phyloP scores from a whole-genome alignment of 2,113 vertebrate genomes.

The Gobio gobio region DNA sequence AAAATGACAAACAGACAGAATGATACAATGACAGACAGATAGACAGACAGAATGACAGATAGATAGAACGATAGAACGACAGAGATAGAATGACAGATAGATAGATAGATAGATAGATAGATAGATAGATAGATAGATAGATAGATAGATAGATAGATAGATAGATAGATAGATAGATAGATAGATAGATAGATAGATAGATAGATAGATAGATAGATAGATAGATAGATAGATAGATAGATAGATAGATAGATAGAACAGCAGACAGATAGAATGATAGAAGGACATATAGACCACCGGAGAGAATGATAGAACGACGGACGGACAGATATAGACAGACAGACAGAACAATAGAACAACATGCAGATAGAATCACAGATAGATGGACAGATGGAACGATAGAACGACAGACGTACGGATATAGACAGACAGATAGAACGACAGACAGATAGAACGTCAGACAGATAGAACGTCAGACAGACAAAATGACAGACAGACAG shows the following conservation, averaged over 20 bases:
- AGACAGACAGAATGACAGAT: neutral
- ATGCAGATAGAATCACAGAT: neutral
- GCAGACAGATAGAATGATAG: too few relatives aligned
- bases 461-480: neutral
- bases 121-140: neutral
- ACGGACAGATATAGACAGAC: too few relatives aligned
- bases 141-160: too few relatives aligned
- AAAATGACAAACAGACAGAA: too few relatives aligned
- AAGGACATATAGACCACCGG: too few relatives aligned
- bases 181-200: too few relatives aligned
- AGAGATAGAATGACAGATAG: neutral
- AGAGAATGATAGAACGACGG: too few relatives aligned
- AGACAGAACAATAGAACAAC: too few relatives aligned
- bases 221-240: too few relatives aligned
- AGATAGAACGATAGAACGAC: neutral
- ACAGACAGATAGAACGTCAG: rapidly evolving
- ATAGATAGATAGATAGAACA: too few relatives aligned
- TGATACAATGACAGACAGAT: neutral
- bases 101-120: neutral
- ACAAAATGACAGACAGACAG: neutral
- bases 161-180: too few relatives aligned
- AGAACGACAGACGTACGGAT: neutral
- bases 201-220: too few relatives aligned
- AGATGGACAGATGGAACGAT: neutral
- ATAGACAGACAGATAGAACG: neutral